Evolutionary conservation across 2,888 invertebrate genomes (phyloP).

Genomic region (Bhutanitis thaidina): DNA sequence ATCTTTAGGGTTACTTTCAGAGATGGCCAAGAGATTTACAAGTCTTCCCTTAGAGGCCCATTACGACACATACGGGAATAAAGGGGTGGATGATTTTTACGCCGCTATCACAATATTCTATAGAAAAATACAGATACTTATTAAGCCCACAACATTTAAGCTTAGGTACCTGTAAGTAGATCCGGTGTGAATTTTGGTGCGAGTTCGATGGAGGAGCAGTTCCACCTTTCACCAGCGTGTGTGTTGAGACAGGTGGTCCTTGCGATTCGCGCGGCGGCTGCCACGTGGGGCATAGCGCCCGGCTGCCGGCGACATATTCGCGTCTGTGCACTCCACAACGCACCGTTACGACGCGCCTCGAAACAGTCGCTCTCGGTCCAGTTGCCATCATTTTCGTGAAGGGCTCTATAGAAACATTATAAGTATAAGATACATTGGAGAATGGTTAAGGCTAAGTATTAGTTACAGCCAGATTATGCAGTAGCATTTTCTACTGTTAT

Average conservation of each 20-base stretch:
- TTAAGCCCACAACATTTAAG: no score
- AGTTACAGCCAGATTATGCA: no score
- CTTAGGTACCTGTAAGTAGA: conserved; percentile 83
- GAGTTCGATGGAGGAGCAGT: conserved; percentile 87
- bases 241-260: conserved; percentile 85
- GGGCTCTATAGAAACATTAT: conserved; percentile 41
- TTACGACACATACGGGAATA: no score
- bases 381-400: conserved; percentile 68
- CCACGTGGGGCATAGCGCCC: conserved; percentile 86
- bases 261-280: conserved; percentile 85
- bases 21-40: no score
- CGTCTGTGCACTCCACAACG: conserved; percentile 81
- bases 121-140: no score
- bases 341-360: conserved; percentile 66
- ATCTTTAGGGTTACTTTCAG: no score
- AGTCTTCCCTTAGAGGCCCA: no score
- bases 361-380: conserved; percentile 69
- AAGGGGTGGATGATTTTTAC: no score
- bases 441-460: no score
- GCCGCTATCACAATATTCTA: no score
- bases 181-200: conserved; percentile 89
- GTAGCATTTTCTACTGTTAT: no score
- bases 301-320: conserved; percentile 83
- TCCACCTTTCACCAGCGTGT: conserved; percentile 88
- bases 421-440: not conserved